Evolutionary conservation across 2,113 vertebrate genomes (phyloP).

Genomic region (Martes martes): DNA sequence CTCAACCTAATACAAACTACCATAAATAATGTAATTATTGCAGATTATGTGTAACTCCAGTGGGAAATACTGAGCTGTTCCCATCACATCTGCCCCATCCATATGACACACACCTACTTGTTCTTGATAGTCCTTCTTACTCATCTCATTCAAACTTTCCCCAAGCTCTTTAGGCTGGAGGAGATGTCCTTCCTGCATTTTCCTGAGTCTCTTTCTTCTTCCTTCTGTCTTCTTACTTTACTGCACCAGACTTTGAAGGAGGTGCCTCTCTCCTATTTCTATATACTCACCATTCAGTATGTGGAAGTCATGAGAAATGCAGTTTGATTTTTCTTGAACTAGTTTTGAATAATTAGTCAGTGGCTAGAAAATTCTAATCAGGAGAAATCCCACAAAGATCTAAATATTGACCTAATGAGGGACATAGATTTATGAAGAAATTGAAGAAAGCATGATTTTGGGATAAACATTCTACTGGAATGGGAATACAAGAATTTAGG

Average conservation of each 20-base stretch:
- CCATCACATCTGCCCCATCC: fast-evolving
- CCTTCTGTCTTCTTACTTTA: neutral
- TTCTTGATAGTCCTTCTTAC: neutral
- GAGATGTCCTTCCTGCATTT: neutral
- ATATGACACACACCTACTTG: neutral
- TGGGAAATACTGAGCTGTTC: neutral
- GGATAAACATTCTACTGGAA: neutral
- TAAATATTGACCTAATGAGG: neutral
- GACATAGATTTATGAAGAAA: neutral
- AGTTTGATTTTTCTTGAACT: neutral
- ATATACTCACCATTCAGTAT: neutral
- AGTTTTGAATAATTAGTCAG: neutral
- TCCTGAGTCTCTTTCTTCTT: neutral
- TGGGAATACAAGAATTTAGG: neutral
- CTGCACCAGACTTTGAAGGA: neutral
- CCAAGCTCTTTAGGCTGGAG: neutral
- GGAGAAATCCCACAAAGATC: neutral
- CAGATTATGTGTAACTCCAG: too few relatives aligned
- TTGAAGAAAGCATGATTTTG: neutral
- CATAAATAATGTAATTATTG: neutral
- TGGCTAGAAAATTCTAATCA: neutral
- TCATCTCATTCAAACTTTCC: too few relatives aligned
- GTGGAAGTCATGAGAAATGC: neutral
- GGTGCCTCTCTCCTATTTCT: neutral
- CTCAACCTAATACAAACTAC: neutral